Conservation (phyloP, 2,113 vertebrate species). For the Cynoglossus semilaevis region DNA sequence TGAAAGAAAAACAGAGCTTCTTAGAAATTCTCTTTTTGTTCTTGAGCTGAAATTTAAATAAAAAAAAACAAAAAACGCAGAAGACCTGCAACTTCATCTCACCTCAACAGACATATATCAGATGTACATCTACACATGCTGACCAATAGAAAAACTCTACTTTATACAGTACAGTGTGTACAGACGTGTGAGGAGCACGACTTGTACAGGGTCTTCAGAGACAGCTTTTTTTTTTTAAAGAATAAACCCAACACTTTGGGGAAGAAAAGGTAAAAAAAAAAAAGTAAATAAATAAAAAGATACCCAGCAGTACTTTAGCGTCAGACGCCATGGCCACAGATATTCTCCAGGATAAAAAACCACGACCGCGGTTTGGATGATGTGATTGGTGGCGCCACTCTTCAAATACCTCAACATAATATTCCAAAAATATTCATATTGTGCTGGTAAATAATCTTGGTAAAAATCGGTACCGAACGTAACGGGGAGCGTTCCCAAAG, state of each 20-base stretch:
- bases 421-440: too few relatives aligned
- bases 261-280: background rate
- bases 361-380: too few relatives aligned
- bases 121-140: conserved; percentile 29
- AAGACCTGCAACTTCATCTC: background rate
- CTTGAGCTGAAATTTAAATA: conserved; percentile 2
- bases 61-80: conserved; percentile 6
- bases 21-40: too few relatives aligned
- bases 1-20: too few relatives aligned
- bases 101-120: background rate
- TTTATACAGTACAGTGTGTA: conserved; percentile 64
- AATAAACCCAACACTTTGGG: conserved; percentile 16
- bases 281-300: too few relatives aligned
- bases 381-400: too few relatives aligned
- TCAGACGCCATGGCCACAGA: too few relatives aligned
- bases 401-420: too few relatives aligned
- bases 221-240: conserved; percentile 41
- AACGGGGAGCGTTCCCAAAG: conserved; percentile 16
- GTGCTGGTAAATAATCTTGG: too few relatives aligned
- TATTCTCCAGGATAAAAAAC: too few relatives aligned
- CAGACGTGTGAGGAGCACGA: conserved; percentile 44
- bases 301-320: too few relatives aligned
- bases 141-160: conserved; percentile 41
- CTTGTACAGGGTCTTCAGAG: conserved; percentile 58
- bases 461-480: too few relatives aligned